Base-by-base conservation (phyloP, 2,113 vertebrate species). In the Aix galericulata region DNA sequence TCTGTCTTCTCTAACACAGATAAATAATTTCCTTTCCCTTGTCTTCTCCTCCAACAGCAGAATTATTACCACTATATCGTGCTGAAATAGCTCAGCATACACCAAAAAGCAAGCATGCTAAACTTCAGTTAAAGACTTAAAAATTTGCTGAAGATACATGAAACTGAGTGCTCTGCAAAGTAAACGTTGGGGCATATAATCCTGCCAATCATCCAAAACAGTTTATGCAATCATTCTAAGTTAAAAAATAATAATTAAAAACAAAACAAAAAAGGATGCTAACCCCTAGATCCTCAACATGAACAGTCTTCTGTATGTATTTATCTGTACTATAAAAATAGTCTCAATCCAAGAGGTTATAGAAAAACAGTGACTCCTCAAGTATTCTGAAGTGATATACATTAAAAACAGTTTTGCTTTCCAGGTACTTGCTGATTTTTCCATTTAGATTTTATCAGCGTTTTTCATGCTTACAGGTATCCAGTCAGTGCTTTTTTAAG, bases 21-120 rank as follows among this genome's bases (percentile, higher is more conserved):
- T 22, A 52, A 72, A 38, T 21, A 9, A 91, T 56, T 89, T 89
- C 22, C 5, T 59, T 79, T 46, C 59, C 11, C 42, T 52, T 53
- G 48, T 53, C 0, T 0, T n/a, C 29, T 73, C 64, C 20, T 82
- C 25, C 6, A 82, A 56, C 11, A 1, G 0, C 25, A 82, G 25
- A 71, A 91, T 71, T 71, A 81, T 23, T 62, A 89, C 13, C 17
- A 34, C 42, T 81, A 32, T 8, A 32, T 27, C 53, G 26, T 82
- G 46, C 66, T 64, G 38, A 87, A 91, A 76, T 78, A 79, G 60
- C 63, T 38, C 20, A 72, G 58, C 58, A 56, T 6, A 75, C 1
- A 75, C 16, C 18, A 84, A 20, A 87, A 85, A 79, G 46, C 1
- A 17, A 75, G n/a, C 60, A 79, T 3, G 32, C 34, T 94, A 79